Conservation (phyloP, 2,113 vertebrate genomes). For the Esox niger region DNA sequence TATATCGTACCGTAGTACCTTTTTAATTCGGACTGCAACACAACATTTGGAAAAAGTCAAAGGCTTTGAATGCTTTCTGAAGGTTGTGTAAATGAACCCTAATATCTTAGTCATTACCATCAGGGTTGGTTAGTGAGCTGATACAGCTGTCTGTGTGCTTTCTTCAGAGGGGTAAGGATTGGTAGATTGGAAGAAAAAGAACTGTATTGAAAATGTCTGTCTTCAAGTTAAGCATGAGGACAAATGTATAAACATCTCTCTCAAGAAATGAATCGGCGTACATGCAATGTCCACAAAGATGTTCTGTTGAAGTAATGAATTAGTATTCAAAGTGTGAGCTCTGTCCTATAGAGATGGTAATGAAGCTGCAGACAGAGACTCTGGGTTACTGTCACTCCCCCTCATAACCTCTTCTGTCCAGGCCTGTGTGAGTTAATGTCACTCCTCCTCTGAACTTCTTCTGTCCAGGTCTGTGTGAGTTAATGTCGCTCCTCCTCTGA, state of each 20-base stretch:
- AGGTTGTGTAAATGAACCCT: constrained; percentile 19
- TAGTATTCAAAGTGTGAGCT: constrained; percentile 82
- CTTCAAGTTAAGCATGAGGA: neutral
- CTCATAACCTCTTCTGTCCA: constrained; percentile 63
- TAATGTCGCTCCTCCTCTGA: constrained; percentile 73
- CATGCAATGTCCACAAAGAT: constrained; percentile 84
- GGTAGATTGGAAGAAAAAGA: neutral
- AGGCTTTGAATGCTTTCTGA: no score
- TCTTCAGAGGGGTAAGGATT: no score
- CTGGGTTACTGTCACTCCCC: constrained; percentile 76
- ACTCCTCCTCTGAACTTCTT: constrained; percentile 68
- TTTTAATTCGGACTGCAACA: no score
- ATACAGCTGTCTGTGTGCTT: constrained; percentile 9
- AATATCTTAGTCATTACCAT: constrained; percentile 23
- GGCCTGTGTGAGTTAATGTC: constrained; percentile 76
- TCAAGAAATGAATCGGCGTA: constrained; percentile 12
- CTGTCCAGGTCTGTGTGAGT: constrained; percentile 70
- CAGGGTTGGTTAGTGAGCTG: constrained; percentile 15
- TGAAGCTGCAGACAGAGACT: constrained; percentile 69
- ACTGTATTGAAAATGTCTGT: neutral
- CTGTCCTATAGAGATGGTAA: constrained; percentile 86
- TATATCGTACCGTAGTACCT: no score
- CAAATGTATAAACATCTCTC: neutral
- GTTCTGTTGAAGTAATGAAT: constrained; percentile 82
- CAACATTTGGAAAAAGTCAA: no score